These are phyloP conservation scores for Galeruca laticollis DNA, from an alignment of 2,888 invertebrate species.

Conservation along the genomic window DNA sequence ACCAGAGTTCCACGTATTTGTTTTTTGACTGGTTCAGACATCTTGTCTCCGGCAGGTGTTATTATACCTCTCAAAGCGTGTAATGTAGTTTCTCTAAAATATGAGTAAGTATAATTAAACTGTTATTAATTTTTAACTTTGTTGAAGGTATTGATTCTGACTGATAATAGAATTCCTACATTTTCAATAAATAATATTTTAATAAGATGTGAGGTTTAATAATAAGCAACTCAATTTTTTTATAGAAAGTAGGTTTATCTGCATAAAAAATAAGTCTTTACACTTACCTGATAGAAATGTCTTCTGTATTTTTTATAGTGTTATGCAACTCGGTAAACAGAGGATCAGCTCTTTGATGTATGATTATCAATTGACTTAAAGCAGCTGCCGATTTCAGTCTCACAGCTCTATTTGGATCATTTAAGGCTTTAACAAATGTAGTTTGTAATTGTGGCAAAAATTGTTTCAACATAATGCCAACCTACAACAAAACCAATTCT, in stretches of 20 bases:
- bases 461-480: conserved; percentile 94
- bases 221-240: no score
- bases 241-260: no score
- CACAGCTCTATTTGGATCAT: conserved; percentile 89
- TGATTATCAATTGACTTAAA: conserved; percentile 87
- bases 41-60: conserved; percentile 87
- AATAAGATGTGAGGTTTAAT: no score
- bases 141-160: not conserved
- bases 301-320: conserved; percentile 86
- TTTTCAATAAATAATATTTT: no score
- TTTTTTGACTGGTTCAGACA: conserved; percentile 84
- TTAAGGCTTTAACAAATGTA: conserved; percentile 95
- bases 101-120: not conserved
- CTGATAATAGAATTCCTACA: not conserved
- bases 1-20: conserved; percentile 79
- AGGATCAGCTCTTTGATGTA: conserved; percentile 94
- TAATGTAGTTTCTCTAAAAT: conserved; percentile 86
- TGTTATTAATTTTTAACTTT: no score
- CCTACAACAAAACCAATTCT: conserved; percentile 69
- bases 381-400: conserved; percentile 91
- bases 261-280: not conserved
- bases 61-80: conserved; percentile 91
- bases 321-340: conserved; percentile 94
- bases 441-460: conserved; percentile 99
- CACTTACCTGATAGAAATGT: conserved; percentile 74